Evolutionary conservation across 92 coral and sea anemone genomes (phyloP).

Genomic region (Umimayanthus chanpuru): DNA sequence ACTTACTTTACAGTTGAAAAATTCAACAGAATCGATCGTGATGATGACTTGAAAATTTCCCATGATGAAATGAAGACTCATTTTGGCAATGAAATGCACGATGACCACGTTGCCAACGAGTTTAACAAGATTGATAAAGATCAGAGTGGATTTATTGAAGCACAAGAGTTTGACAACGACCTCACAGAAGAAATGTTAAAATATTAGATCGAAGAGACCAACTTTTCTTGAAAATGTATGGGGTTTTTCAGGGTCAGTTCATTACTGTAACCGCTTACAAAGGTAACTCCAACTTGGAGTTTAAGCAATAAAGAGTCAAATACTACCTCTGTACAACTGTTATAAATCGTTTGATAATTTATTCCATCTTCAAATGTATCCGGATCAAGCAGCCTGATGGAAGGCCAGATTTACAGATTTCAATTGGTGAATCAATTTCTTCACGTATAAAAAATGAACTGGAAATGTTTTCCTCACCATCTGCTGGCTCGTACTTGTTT

Average conservation of each 20-base stretch:
- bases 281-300: no score
- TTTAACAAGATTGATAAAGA: conserved; percentile 20
- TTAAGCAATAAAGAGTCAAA: no score
- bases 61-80: conserved; percentile 40
- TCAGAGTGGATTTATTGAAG: conserved; percentile 34
- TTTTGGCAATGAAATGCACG: conserved; percentile 11
- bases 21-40: conserved; percentile 11
- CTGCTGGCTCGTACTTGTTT: no score
- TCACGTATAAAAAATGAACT: no score
- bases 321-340: no score
- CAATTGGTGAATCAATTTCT: no score
- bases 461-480: no score
- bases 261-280: no score
- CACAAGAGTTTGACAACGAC: conserved; percentile 28
- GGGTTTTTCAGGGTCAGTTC: neutral
- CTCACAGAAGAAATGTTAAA: neutral
- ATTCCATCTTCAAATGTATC: no score
- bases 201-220: neutral
- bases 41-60: conserved; percentile 24
- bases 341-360: no score
- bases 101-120: conserved; percentile 15
- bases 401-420: no score
- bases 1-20: neutral
- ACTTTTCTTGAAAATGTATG: neutral
- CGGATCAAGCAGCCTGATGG: no score